Evolutionary conservation across 2,797 vertebrate species (phyloP).

Genomic region (Antrozous pallidus): DNA sequence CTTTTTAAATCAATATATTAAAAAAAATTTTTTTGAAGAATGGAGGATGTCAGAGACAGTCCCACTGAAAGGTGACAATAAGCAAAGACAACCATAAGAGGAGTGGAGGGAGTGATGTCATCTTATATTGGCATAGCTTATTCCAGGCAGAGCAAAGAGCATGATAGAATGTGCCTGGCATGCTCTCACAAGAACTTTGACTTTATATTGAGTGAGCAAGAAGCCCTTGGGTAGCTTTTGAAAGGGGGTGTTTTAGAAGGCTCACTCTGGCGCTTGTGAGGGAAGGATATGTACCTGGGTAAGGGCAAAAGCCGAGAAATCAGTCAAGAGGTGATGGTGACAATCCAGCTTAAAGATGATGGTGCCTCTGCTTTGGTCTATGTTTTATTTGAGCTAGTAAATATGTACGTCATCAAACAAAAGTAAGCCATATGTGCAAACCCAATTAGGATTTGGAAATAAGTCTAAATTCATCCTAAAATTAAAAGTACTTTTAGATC

Average conservation of each 20-base stretch:
- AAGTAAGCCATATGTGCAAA: background rate
- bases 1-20: no score
- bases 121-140: background rate
- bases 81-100: background rate
- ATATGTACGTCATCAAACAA: background rate
- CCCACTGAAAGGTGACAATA: background rate
- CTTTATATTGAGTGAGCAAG: background rate
- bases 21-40: no score
- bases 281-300: background rate
- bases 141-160: background rate
- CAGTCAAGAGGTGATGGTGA: background rate
- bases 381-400: background rate
- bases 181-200: background rate
- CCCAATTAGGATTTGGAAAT: background rate
- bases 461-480: slow-evolving; percentile 1
- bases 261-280: background rate
- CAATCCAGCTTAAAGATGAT: background rate
- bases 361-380: background rate
- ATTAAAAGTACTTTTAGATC: background rate
- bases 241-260: background rate
- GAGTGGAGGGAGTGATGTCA: background rate
- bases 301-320: background rate
- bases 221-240: background rate
- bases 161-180: background rate
- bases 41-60: background rate